Conservation (phyloP, 2,888 invertebrate species). For the Phorcus lineatus region DNA sequence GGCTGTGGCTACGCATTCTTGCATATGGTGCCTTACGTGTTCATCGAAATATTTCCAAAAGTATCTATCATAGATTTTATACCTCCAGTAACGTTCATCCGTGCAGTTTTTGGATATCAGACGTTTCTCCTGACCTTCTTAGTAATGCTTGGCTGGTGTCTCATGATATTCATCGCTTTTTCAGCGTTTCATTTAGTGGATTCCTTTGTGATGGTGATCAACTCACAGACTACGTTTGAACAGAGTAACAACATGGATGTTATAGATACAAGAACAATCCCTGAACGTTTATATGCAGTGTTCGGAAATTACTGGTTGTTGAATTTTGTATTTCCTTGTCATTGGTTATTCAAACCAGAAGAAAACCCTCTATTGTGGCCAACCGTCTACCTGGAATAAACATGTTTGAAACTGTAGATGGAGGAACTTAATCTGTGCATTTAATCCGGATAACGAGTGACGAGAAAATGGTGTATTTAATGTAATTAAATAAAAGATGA, state of each 20-base stretch:
- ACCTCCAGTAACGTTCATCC: constrained; percentile 52
- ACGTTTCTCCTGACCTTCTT: constrained; percentile 40
- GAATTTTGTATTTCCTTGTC: constrained; percentile 64
- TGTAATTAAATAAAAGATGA: too few relatives aligned
- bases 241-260: constrained; percentile 55
- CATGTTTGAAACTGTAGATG: not conserved
- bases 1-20: constrained; percentile 51
- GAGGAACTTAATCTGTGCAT: not conserved
- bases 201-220: constrained; percentile 40
- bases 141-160: constrained; percentile 53
- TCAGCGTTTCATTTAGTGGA: constrained; percentile 50
- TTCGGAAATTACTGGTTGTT: constrained; percentile 66
- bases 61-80: constrained; percentile 53
- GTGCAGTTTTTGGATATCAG: constrained; percentile 49
- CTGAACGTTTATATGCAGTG: constrained; percentile 52
- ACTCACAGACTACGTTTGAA: constrained; percentile 65
- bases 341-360: constrained; percentile 48
- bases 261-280: constrained; percentile 41
- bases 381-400: constrained; percentile 22
- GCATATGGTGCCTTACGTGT: constrained; percentile 43
- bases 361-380: constrained; percentile 66
- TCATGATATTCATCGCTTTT: constrained; percentile 51
- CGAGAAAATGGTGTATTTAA: too few relatives aligned
- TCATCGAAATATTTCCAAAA: constrained; percentile 37
- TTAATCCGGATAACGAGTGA: too few relatives aligned